These are phyloP conservation scores for Phalacrocorax aristotelis DNA, from an alignment of 2,113 vertebrate species.

Conservation along the genomic window DNA sequence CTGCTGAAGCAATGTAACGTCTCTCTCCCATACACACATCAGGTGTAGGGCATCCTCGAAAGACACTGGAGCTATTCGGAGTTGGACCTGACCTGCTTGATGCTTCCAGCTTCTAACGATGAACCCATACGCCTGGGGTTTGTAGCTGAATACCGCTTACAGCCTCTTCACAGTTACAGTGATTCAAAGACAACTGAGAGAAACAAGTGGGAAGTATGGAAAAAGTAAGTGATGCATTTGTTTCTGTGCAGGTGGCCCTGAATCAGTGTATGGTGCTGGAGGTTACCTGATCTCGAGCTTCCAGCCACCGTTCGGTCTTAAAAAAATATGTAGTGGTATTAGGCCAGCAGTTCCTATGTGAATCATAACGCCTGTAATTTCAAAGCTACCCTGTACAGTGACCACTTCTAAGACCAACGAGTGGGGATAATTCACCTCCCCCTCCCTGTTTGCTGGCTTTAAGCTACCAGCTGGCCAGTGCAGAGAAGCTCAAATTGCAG, in stretches of 20 bases:
- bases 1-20: not conserved
- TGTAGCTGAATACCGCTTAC: not conserved
- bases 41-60: not conserved
- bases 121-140: not conserved
- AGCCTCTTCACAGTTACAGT: not conserved
- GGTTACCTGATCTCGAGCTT: not conserved
- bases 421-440: not conserved
- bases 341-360: not conserved
- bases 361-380: not conserved
- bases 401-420: not conserved
- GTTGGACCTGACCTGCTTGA: not conserved
- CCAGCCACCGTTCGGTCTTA: not conserved
- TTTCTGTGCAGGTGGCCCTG: not conserved
- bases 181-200: not conserved
- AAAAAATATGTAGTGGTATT: not conserved
- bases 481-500: conserved; percentile 34
- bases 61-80: not conserved
- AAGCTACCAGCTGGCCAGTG: conserved; percentile 27
- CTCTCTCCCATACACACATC: not conserved
- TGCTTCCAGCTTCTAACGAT: not conserved
- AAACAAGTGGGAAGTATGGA: not conserved
- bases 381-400: not conserved
- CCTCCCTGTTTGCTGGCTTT: not conserved
- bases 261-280: not conserved
- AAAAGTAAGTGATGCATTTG: not conserved